Conservation (phyloP, 2,797 vertebrate species). For the Lacerta agilis region DNA sequence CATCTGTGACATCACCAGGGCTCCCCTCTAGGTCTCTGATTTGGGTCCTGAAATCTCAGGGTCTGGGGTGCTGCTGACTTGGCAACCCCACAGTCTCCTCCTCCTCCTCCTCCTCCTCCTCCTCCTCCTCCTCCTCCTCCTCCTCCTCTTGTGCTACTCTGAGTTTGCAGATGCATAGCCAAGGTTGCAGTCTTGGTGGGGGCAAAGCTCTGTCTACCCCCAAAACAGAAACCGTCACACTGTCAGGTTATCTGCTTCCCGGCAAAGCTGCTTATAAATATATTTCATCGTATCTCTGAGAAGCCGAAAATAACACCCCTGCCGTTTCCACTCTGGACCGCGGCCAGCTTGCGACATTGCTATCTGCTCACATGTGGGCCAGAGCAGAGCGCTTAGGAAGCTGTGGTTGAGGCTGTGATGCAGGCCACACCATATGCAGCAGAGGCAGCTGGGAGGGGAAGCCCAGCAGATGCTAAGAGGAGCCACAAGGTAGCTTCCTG, state of each 20-base stretch:
- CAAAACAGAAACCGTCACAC: no score
- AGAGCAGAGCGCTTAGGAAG: neutral
- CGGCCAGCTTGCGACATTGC: neutral
- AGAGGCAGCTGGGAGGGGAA: neutral
- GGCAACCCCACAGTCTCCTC: no score
- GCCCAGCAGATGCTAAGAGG: neutral
- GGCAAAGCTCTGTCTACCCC: neutral
- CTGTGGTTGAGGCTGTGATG: neutral
- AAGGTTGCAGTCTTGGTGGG: neutral
- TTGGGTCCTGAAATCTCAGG: no score
- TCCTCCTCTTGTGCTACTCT: no score
- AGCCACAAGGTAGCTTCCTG: neutral
- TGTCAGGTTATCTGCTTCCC: neutral
- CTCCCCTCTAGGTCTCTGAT: no score
- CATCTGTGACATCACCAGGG: no score
- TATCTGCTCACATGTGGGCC: fast-evolving
- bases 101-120: no score
- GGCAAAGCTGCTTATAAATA: neutral
- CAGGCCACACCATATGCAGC: no score
- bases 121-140: no score
- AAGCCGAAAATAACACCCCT: neutral
- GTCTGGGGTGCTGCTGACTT: no score
- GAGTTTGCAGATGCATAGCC: no score
- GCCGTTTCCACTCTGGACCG: neutral
- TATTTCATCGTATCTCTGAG: neutral